Percentiles rank a stretch among this genome's conserved stretches.
Conservation (phyloP, 2,113 vertebrate species). For the Paraplagusia blochii region DNA sequence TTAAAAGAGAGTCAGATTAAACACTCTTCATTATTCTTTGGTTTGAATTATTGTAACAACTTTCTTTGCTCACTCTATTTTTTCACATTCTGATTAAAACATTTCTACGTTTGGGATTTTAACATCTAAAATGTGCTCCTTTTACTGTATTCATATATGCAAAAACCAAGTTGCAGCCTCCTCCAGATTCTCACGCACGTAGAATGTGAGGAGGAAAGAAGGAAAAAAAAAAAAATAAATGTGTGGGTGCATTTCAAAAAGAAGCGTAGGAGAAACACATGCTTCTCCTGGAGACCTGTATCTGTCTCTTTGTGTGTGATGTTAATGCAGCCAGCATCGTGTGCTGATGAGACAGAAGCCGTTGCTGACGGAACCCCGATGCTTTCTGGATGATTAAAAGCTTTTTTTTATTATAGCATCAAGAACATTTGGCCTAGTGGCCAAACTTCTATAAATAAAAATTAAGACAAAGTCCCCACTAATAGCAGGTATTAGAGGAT, state of each 20-base stretch:
- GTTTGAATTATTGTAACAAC: too few species aligned
- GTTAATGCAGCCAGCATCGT: conserved; percentile 22
- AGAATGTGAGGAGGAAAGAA: neutral
- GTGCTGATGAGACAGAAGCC: conserved; percentile 13
- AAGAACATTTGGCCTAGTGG: conserved; percentile 3
- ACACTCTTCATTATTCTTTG: too few species aligned
- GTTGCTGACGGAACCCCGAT: conserved; percentile 15
- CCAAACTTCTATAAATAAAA: neutral
- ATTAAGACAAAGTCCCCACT: conserved; percentile 10
- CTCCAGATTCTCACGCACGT: neutral
- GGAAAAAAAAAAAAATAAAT: neutral
- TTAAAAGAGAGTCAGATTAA: too few species aligned
- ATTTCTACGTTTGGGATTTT: too few species aligned
- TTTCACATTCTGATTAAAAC: too few species aligned
- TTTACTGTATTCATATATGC: too few species aligned
- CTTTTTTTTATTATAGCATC: conserved; percentile 27
- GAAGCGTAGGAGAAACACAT: conserved; percentile 9
- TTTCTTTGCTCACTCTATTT: too few species aligned
- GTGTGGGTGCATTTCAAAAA: neutral
- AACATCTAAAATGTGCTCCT: too few species aligned
- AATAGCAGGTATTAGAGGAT: conserved; percentile 1
- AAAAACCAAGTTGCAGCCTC: neutral
- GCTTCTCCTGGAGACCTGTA: conserved; percentile 31
- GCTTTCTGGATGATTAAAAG: conserved; percentile 19
- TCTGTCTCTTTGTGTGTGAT: conserved; percentile 25